These are phyloP conservation scores for Caloenas nicobarica DNA, from an alignment of 2,113 vertebrate genomes.

Conservation along the genomic window DNA sequence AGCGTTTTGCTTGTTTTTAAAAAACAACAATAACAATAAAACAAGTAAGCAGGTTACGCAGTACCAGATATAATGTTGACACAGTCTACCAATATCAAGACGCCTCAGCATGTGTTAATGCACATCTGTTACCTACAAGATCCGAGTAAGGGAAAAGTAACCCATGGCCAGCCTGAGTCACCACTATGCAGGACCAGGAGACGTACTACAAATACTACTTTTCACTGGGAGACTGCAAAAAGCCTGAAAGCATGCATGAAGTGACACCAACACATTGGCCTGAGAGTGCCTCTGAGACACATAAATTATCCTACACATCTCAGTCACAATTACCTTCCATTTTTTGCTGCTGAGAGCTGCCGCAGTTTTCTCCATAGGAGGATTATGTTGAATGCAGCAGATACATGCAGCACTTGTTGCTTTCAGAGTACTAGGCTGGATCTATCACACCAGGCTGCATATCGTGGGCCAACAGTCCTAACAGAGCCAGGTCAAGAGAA, in stretches of 20 bases:
- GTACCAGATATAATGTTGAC: neutral
- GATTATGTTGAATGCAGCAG: neutral
- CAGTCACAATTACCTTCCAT: neutral
- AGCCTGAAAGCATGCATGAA: neutral
- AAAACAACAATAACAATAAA: neutral
- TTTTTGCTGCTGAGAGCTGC: neutral
- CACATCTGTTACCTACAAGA: neutral
- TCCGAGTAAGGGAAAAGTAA: neutral
- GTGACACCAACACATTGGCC: neutral
- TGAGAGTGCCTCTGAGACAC: neutral
- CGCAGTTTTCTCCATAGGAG: neutral
- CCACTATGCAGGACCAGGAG: neutral
- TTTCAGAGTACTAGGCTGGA: neutral
- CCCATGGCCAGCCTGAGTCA: neutral
- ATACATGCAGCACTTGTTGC: neutral
- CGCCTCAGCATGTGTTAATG: neutral
- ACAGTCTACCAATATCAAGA: neutral
- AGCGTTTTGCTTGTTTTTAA: neutral
- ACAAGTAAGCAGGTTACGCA: neutral
- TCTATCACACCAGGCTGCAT: neutral
- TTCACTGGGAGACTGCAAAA: neutral
- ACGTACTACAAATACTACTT: neutral
- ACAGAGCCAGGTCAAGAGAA: neutral
- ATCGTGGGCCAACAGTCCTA: neutral
- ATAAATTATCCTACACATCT: neutral